Base-by-base conservation (phyloP, 2,113 vertebrate species). In the Alexandromys fortis region DNA sequence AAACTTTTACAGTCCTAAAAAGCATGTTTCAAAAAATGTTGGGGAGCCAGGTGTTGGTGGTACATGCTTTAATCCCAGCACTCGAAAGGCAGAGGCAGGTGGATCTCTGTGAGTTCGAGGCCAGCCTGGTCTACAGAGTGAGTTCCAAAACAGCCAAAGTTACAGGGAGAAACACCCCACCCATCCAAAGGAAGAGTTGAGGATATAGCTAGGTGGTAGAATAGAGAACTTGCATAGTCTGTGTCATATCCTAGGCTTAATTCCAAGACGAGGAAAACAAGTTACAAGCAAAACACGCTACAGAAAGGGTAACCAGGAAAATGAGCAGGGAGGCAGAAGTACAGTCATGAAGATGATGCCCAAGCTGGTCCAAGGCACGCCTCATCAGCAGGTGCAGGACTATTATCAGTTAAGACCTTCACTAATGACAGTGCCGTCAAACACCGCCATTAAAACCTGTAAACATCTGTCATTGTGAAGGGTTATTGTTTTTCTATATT, bases 391-490 rank as follows among this genome's bases (percentile, higher is more conserved):
- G 83, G 42, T 81, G 38, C 38, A 12, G 76, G 79, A 97, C 89
- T 96, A 91, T 89, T 91, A 93, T 91, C 86, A 88, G 70, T 95
- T 94, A 76, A 93, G 97, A 87, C 79, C 89, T 94, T 82, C 93
- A 95, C 38, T 82, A 93, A 97, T 97, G 90, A 97, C 91, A 96
- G 55, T 97, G 83, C 88, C 93, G 92, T 96, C 12, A 82, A 82
- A 38, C 14, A 82, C 12, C 6, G 33, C 55, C 55, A 61, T 24
- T 82, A 88, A 98, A 97, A 97, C 97, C 67, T 92, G 81, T 87
- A 96, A 91, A 77, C 28, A 97, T 97, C 87, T 97, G 92, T 98
- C 98, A 98, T 97, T 95, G 95, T 92, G 63, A 98, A 94, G 97
- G 86, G 65, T 90, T 92, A 92, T 14, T 26, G 85, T 85, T 96